Conservation (phyloP, 2,888 invertebrate genomes). For the Cantharis nigra region DNA sequence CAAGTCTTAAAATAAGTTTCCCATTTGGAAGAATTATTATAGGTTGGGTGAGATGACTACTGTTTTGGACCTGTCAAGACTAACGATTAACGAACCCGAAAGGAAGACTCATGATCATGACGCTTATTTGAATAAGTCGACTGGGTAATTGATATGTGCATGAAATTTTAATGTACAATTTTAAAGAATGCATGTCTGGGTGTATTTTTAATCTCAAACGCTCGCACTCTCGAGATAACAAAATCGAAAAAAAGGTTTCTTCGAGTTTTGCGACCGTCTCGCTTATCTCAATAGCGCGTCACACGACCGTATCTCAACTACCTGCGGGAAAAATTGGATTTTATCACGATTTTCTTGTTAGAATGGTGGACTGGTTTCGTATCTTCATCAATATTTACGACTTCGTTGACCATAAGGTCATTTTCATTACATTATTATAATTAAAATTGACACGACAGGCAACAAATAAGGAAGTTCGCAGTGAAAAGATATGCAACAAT, state of each 20-base stretch:
- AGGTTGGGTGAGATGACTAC: neutral
- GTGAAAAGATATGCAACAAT: neutral
- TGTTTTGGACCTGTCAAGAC: neutral
- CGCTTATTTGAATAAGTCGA: neutral
- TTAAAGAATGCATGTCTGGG: neutral
- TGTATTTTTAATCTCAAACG: neutral
- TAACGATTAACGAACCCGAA: neutral
- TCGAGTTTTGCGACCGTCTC: neutral
- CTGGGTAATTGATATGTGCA: neutral
- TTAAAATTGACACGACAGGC: neutral
- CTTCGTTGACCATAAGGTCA: neutral
- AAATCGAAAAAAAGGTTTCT: neutral
- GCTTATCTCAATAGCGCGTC: neutral
- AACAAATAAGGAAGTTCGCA: neutral
- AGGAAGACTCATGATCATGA: neutral
- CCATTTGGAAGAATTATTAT: conserved; percentile 1
- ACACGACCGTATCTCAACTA: neutral
- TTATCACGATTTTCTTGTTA: neutral
- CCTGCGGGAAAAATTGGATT: neutral
- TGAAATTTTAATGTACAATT: neutral
- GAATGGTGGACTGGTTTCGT: conserved; percentile 5
- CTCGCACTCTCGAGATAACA: neutral
- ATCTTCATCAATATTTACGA: conserved; percentile 11
- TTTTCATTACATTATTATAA: neutral
- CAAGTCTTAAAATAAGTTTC: neutral